Base-by-base conservation (phyloP, 2,888 invertebrate genomes). In the Taphrorychus bicolor region DNA sequence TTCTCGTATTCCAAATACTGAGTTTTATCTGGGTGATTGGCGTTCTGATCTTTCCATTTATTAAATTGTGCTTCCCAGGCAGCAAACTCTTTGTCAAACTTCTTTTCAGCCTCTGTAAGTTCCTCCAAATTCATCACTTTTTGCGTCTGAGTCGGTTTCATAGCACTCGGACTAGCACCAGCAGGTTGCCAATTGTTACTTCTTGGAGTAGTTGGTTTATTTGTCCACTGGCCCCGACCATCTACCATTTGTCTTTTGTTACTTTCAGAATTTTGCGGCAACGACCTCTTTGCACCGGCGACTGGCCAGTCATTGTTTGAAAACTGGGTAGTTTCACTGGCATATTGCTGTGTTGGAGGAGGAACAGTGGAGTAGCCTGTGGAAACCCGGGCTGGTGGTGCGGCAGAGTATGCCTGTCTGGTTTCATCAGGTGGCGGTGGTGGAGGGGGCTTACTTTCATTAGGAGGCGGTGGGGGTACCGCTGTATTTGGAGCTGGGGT, bases 61-160 rank as follows among this genome's bases (percentile, higher is more conserved):
- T 92, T 90, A 80, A 95, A 96, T 80, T 96, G 93, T 73, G 92
- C 88, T 82, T 95, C 95, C 96, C 96, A 97, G 77, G 93, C 91
- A 76, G 89, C 87, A 80, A 96, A 96, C 81, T 96, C 93, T 70
- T 90, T 89, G 78, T 94, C 93, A 83, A 97, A 97, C 66, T 90
- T 89, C 80, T 89, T 89, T 81, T 95, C 94, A 75, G 94, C 93
- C 73, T 87, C 86, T 0, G 85, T 84, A 42, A 86, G 70, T 68
- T 81, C 81, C 65, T 82, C 82, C n/a, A 73, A 65, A 23, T 74
- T 76, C n/a, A 51, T 22, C n/a, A 40, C 57, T 23, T 64, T 64
- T 22, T 67, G 67, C n/a, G 60, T 48, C 21, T 58, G 66, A 18
- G 59, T 49, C n/a, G 56, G 59, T n/a, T n/a, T n/a, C n/a, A n/a